phyloP scores from a whole-genome alignment of 2,888 invertebrate genomes.

The Micoletzkya japonica region DNA sequence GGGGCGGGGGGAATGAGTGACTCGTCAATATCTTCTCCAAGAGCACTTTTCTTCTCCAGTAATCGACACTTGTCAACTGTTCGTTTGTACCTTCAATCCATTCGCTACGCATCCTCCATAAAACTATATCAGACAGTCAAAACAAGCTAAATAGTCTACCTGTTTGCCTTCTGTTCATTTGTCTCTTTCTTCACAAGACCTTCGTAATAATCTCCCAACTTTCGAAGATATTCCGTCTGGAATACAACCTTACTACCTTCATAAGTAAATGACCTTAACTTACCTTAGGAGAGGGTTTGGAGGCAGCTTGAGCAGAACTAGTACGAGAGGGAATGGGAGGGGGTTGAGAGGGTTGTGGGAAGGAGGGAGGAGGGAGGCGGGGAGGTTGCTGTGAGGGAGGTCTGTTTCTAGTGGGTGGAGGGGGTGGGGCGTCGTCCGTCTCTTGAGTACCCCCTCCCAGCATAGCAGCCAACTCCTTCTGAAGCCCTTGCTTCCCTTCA shows the following conservation, averaged over 20 bases:
- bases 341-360: not conserved
- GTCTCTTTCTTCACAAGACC: slow-evolving; percentile 35
- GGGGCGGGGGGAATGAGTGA: slow-evolving; percentile 44
- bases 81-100: slow-evolving; percentile 20
- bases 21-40: slow-evolving; percentile 36
- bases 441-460: not conserved
- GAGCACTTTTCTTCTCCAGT: slow-evolving; percentile 6
- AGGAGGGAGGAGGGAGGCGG: not conserved
- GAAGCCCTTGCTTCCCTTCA: slow-evolving; percentile 2
- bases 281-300: too few relatives aligned
- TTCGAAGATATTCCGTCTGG: slow-evolving; percentile 22
- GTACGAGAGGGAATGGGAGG: too few relatives aligned
- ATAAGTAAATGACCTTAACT: too few relatives aligned
- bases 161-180: slow-evolving; percentile 36
- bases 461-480: slow-evolving; percentile 17
- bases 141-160: slow-evolving; percentile 22
- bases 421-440: not conserved
- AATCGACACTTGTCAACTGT: slow-evolving; percentile 26
- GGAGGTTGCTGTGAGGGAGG: slow-evolving; percentile 16
- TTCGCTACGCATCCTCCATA: not conserved
- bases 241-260: not conserved
- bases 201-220: slow-evolving; percentile 37
- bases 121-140: not conserved
- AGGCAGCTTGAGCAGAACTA: too few relatives aligned
- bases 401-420: not conserved